Evolutionary conservation across 1,140 invertebrate species (phyloP).

Genomic region (Drosophila funebris): DNA sequence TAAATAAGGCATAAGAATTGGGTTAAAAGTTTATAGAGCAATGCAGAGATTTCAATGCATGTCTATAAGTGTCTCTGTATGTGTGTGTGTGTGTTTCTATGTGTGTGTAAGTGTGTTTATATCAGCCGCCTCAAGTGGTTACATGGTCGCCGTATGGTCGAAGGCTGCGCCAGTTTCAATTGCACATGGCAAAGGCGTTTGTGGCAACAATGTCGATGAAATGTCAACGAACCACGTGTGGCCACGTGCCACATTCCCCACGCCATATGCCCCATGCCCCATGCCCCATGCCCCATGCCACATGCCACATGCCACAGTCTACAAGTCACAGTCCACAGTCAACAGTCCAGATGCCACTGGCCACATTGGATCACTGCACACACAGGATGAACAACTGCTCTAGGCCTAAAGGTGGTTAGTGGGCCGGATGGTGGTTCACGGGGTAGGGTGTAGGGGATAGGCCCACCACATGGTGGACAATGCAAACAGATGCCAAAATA

Average conservation of each 20-base stretch:
- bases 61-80: conserved; percentile 6
- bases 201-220: conserved; percentile 21
- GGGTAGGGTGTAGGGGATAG: neutral
- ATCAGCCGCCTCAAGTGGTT: conserved; percentile 72
- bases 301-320: neutral
- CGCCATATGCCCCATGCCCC: conserved; percentile 23
- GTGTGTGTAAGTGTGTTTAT: conserved; percentile 40
- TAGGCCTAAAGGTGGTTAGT: neutral
- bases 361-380: neutral
- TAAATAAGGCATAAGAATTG: conserved; percentile 77
- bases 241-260: conserved; percentile 14
- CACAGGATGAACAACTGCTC: neutral
- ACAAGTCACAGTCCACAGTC: neutral
- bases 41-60: conserved; percentile 69
- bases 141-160: conserved; percentile 73
- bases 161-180: conserved; percentile 71
- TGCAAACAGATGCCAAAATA: conserved; percentile 29
- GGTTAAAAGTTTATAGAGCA: conserved; percentile 81
- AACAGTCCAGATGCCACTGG: no score
- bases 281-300: conserved; percentile 9
- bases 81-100: conserved; percentile 1
- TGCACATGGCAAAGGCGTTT: conserved; percentile 38
- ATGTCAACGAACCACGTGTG: conserved; percentile 59
- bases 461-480: neutral
- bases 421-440: no score